Evolutionary conservation across 2,113 vertebrate species (phyloP).

Genomic region (Pelecanoides urinatrix): DNA sequence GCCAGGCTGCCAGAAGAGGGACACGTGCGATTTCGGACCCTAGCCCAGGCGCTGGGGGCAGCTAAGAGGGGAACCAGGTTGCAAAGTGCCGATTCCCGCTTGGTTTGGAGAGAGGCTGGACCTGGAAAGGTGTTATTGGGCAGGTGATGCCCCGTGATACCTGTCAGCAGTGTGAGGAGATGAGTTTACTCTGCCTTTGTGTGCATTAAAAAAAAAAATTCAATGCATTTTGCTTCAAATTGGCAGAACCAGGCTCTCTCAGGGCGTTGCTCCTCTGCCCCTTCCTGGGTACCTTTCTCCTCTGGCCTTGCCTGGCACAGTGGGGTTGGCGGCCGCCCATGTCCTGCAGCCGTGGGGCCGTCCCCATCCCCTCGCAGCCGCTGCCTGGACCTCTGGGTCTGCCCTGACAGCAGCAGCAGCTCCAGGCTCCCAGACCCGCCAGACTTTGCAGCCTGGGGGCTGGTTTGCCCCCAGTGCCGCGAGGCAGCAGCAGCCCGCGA

Average conservation of each 20-base stretch:
- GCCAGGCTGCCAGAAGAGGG: background rate
- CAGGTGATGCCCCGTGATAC: background rate
- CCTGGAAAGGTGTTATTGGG: background rate
- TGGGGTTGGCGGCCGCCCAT: background rate
- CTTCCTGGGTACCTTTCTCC: background rate
- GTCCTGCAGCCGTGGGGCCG: background rate
- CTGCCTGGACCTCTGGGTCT: background rate
- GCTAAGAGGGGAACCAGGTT: background rate
- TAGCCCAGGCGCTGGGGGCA: background rate
- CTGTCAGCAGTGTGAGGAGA: background rate
- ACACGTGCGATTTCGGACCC: accelerated
- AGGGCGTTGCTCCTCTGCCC: background rate
- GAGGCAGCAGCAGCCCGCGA: background rate
- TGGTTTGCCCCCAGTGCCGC: background rate
- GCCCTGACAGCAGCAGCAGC: background rate
- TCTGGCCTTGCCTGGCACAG: background rate
- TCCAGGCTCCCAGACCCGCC: background rate
- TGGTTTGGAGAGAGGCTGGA: background rate
- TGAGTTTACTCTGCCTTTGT: background rate
- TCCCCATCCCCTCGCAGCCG: background rate
- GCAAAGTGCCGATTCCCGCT: background rate
- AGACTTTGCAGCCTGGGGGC: background rate
- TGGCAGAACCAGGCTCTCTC: background rate
- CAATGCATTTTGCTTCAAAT: background rate
- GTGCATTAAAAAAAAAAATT: background rate